Evolutionary conservation across 2,888 invertebrate genomes (phyloP).

Genomic region (Thyatira batis): DNA sequence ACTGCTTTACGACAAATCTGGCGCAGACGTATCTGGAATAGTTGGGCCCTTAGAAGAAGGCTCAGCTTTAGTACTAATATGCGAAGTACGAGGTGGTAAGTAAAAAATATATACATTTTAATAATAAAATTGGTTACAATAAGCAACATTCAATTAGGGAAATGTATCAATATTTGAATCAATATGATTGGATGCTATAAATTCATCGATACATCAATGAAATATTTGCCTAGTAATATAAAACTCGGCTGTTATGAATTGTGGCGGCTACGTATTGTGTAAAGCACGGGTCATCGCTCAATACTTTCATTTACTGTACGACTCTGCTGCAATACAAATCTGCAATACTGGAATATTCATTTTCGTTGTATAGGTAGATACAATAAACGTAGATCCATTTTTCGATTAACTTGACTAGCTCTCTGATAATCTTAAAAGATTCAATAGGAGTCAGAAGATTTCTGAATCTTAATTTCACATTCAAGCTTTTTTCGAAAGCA

Average conservation of each 20-base stretch:
- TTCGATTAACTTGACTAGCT: no score
- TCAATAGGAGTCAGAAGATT: neutral
- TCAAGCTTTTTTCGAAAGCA: neutral
- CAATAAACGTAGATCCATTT: no score
- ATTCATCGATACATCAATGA: neutral
- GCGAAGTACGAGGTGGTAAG: conserved; percentile 95
- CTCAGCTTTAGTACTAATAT: conserved; percentile 89
- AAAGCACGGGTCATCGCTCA: conserved; percentile 32
- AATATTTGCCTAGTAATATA: neutral
- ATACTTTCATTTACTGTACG: conserved; percentile 29
- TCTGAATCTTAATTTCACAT: conserved; percentile 23
- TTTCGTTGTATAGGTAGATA: no score
- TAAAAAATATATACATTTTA: neutral
- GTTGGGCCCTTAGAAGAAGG: conserved; percentile 93
- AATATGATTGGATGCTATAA: neutral
- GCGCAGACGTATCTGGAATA: conserved; percentile 89
- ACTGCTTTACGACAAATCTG: conserved; percentile 91
- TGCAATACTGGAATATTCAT: neutral
- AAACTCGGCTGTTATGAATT: conserved; percentile 4
- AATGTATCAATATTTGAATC: neutral
- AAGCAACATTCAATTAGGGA: no score
- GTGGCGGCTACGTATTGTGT: conserved; percentile 22
- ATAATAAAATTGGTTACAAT: neutral
- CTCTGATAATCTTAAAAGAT: no score
- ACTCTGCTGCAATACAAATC: conserved; percentile 2